Evolutionary conservation across 2,888 invertebrate genomes (phyloP), one percentile per base, ranked within the genome.

Genomic region (Acanthosoma haemorrhoidale): DNA sequence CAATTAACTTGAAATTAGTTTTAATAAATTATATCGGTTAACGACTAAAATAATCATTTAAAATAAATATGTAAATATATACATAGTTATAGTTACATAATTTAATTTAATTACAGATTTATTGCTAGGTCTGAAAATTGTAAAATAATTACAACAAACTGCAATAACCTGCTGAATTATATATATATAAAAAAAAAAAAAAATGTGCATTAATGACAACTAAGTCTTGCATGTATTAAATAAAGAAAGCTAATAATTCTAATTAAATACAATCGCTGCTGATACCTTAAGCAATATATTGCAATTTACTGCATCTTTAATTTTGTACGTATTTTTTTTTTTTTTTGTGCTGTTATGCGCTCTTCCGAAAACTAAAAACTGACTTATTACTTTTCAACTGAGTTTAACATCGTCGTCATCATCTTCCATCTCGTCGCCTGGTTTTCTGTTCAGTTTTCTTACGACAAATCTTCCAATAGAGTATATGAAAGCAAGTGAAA

Each of bases 401-500:
- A 67, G 67, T 16, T 67, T 67, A 9, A 67, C 67, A 67, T 67
- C 67, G 34, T 67, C 67, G 18, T 67, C 67, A n/a, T 67, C 64
- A 2, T 51, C 66, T 34, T 66, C 67, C 13, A 3, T 18, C 6
- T 16, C 34, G 31, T 67, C 67, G n/a, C 57, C 67, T 34, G 29
- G 29, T 2, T 51, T 13, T 5, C 67, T 31, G 18, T 51, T n/a
- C 0, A 67, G 9, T 31, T 70, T 70, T 29, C 59, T 25, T 5
- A 67, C 9, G 1, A 70, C 60, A 36, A 70, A 70, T 58, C 67
- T 66, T 13, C 58, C 63, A 18, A 84, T 81, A 74, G 83, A 81
- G 70, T 80, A 80, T 60, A 84, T 80, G 70, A 84, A 82, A 4
- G 77, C 78, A 39, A 82, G 70, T 0, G 84, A 84, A 5, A 84